phyloP scores from a whole-genome alignment of 2,888 invertebrate species.

The Poecilobothrus nobilitatus region DNA sequence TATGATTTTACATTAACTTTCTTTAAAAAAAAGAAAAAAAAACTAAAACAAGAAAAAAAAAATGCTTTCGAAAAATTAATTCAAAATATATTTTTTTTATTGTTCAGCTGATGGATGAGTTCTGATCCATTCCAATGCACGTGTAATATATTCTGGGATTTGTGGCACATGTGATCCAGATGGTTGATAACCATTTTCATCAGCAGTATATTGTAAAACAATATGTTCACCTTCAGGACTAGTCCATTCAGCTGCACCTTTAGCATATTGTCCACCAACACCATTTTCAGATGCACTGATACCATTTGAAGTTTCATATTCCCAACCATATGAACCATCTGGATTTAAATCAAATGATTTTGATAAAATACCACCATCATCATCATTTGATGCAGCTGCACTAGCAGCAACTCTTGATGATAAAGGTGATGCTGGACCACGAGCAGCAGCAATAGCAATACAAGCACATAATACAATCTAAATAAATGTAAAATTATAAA shows the following conservation, averaged over 20 bases:
- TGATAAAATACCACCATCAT: not conserved
- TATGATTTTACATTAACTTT: too few relatives aligned
- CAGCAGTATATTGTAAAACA: constrained; percentile 30
- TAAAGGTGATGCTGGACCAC: not conserved
- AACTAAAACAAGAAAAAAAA: too few relatives aligned
- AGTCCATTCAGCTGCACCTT: constrained; percentile 32
- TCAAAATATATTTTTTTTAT: not conserved
- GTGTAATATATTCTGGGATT: constrained; percentile 31
- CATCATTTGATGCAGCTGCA: not conserved
- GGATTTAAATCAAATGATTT: constrained; percentile 12
- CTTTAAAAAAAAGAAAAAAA: too few relatives aligned
- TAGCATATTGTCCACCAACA: constrained; percentile 32
- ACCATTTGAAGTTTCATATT: constrained; percentile 30
- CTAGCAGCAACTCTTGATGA: not conserved
- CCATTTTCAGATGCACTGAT: constrained; percentile 27
- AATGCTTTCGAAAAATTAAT: too few relatives aligned
- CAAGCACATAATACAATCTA: constrained; percentile 1
- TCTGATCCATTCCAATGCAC: constrained; percentile 32
- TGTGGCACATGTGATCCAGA: constrained; percentile 31
- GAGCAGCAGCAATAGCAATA: constrained; percentile 3
- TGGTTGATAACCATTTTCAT: constrained; percentile 34
- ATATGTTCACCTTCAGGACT: constrained; percentile 34
- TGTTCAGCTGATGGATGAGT: constrained; percentile 27
- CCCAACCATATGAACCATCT: constrained; percentile 31
- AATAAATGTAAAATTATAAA: not conserved